Percentiles rank a stretch among this genome's conserved stretches.
Evolutionary conservation across 2,888 invertebrate genomes (phyloP).

Genomic region (Campopleginae sp.): DNA sequence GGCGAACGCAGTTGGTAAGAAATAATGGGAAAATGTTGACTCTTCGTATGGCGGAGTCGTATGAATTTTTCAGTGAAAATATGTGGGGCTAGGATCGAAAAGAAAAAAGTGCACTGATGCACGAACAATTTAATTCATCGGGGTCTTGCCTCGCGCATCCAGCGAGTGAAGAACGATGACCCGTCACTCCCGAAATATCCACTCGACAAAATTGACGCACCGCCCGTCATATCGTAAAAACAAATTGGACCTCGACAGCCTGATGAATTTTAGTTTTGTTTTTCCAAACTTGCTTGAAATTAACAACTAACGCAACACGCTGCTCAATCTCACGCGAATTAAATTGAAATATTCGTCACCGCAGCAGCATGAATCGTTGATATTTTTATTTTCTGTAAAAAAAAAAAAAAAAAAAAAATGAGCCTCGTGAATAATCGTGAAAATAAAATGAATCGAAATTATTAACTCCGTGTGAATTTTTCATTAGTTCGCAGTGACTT

Average conservation of each 20-base stretch:
- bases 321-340: slow-evolving; percentile 14
- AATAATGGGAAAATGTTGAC: not conserved
- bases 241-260: slow-evolving; percentile 20
- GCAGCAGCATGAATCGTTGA: not conserved
- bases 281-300: not conserved
- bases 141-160: not conserved
- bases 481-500: not conserved
- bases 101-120: slow-evolving; percentile 1
- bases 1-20: slow-evolving; percentile 4
- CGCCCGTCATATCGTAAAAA: slow-evolving; percentile 16
- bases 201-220: not conserved
- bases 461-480: not conserved
- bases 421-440: not conserved
- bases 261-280: slow-evolving; percentile 31
- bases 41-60: not conserved
- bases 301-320: slow-evolving; percentile 9
- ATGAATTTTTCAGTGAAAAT: not conserved
- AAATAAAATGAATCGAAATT: not conserved
- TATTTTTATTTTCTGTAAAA: not conserved
- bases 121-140: slow-evolving; percentile 17
- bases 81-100: not conserved
- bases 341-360: not conserved
- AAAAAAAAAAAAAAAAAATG: not conserved
- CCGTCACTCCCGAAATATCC: slow-evolving; percentile 20
- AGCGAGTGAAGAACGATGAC: slow-evolving; percentile 16